Evolutionary conservation across 2,888 invertebrate species (phyloP).

Genomic region (Hymenopus coronatus): DNA sequence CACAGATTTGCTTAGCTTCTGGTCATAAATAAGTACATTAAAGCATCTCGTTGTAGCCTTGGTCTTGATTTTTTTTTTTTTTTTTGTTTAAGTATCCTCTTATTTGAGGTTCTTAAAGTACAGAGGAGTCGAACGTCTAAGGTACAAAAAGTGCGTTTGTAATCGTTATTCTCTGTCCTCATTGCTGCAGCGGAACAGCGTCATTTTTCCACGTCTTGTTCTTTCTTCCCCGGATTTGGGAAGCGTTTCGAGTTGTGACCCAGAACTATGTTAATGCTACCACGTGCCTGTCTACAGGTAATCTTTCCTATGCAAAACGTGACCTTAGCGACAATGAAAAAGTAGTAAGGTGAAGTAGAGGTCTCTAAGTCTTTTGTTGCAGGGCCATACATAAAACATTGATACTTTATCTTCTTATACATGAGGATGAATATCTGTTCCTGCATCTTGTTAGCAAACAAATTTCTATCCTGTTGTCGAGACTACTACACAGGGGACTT

Average conservation of each 20-base stretch:
- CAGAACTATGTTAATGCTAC: not conserved
- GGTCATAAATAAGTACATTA: too few relatives aligned
- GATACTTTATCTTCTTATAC: not conserved
- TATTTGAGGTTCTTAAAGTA: not conserved
- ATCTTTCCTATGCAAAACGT: slow-evolving; percentile 1
- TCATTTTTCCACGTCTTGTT: not conserved
- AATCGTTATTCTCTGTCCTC: not conserved
- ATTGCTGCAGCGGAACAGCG: not conserved
- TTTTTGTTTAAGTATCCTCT: too few relatives aligned
- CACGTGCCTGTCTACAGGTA: not conserved
- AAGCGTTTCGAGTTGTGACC: not conserved
- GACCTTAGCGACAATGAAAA: slow-evolving; percentile 2
- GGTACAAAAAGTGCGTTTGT: not conserved
- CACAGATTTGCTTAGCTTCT: too few relatives aligned
- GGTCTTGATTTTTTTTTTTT: too few relatives aligned
- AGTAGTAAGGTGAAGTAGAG: not conserved
- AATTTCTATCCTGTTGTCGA: not conserved
- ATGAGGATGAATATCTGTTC: not conserved
- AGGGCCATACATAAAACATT: not conserved
- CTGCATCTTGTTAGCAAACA: not conserved
- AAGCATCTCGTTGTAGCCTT: too few relatives aligned
- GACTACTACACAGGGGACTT: not conserved
- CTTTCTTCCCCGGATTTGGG: not conserved
- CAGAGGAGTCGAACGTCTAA: not conserved
- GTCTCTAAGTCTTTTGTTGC: not conserved